These are phyloP conservation scores for Apamea monoglypha DNA, from an alignment of 2,888 invertebrate genomes.

Conservation along the genomic window DNA sequence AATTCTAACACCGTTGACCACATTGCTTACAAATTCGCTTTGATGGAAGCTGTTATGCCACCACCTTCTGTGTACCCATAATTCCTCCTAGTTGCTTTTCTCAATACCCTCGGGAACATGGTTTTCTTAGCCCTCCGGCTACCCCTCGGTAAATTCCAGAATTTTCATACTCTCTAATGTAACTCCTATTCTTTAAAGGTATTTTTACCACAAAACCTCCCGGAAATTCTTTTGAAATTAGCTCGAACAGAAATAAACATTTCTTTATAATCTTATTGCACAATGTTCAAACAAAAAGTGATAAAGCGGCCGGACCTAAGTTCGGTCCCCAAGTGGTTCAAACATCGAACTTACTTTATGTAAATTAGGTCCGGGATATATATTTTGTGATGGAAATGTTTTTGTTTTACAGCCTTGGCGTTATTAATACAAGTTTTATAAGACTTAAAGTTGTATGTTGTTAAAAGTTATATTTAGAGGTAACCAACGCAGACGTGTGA, in stretches of 20 bases:
- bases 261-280: slow-evolving; percentile 56
- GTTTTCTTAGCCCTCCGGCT: slow-evolving; percentile 4
- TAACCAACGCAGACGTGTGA: slow-evolving; percentile 22
- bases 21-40: slow-evolving; percentile 4
- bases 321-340: slow-evolving; percentile 61
- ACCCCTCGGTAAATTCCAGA: slow-evolving; percentile 11
- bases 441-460: slow-evolving; percentile 31
- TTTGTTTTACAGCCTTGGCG: slow-evolving; percentile 62
- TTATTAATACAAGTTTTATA: slow-evolving; percentile 54
- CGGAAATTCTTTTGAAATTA: slow-evolving; percentile 30
- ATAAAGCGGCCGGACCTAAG: slow-evolving; percentile 67
- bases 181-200: not conserved
- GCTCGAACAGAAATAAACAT: slow-evolving; percentile 51
- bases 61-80: not conserved
- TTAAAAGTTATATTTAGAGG: slow-evolving; percentile 13
- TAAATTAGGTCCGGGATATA: slow-evolving; percentile 72
- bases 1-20: not conserved
- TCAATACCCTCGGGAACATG: slow-evolving; percentile 22
- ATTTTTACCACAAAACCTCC: not conserved
- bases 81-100: slow-evolving; percentile 8
- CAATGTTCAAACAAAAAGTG: slow-evolving; percentile 61
- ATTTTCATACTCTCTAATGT: slow-evolving; percentile 19
- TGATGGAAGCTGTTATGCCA: not conserved
- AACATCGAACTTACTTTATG: slow-evolving; percentile 68
- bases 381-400: slow-evolving; percentile 71